Conservation (phyloP, 2,113 vertebrate species). For the Aegotheles bennettii region DNA sequence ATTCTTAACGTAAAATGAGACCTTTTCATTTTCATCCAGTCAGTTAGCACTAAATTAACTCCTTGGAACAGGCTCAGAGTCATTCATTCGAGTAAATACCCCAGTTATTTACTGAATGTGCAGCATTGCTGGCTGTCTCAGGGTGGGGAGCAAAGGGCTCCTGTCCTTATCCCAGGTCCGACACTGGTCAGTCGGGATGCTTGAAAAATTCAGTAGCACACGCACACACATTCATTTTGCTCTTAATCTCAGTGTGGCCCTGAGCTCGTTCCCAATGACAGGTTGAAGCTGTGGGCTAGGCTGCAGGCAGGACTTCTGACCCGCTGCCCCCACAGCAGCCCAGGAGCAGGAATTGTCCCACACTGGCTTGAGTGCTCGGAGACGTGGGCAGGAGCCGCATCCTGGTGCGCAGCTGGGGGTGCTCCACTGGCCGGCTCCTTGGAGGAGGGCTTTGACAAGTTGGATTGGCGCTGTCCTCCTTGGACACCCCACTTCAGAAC, state of each 20-base stretch:
- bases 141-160: neutral
- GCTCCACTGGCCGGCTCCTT: neutral
- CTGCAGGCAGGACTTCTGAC: neutral
- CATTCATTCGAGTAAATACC: constrained; percentile 49
- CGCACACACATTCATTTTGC: neutral
- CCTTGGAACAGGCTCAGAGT: constrained; percentile 41
- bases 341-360: neutral
- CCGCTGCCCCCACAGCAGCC: neutral
- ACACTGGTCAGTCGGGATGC: neutral
- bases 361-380: fast-evolving
- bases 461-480: neutral
- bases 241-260: neutral
- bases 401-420: neutral
- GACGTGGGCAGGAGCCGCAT: neutral
- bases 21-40: constrained; percentile 63
- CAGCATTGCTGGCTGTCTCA: neutral
- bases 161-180: neutral
- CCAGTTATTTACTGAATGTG: constrained; percentile 38
- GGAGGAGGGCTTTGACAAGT: neutral
- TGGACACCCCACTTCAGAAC: neutral
- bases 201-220: neutral
- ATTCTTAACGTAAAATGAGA: constrained; percentile 64
- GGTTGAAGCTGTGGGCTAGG: neutral
- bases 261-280: neutral
- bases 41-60: constrained; percentile 64